These are phyloP conservation scores for Plusia festucae DNA, from an alignment of 2,888 invertebrate genomes.

Conservation along the genomic window DNA sequence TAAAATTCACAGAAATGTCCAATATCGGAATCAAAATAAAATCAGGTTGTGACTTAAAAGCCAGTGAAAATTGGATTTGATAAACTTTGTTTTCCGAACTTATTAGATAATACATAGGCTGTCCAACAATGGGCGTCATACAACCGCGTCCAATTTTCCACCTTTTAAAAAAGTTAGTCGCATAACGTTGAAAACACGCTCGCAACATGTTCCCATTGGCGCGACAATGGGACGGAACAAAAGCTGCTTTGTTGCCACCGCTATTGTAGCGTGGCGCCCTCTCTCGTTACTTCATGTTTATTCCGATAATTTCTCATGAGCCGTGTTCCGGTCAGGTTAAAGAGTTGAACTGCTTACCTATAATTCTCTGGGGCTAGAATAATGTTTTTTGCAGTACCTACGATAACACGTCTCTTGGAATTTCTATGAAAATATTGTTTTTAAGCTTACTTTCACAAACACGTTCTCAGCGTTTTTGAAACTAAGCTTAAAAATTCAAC, in stretches of 20 bases:
- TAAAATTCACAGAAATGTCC: no score
- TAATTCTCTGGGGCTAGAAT: background rate
- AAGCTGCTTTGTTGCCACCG: constrained; percentile 63
- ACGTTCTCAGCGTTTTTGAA: no score
- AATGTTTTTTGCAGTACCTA: background rate
- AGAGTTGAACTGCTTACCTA: background rate
- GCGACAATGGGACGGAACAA: constrained; percentile 68
- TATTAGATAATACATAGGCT: constrained; percentile 41
- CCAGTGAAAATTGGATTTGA: no score
- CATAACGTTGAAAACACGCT: constrained; percentile 50
- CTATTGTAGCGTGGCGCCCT: constrained; percentile 58
- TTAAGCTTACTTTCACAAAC: no score
- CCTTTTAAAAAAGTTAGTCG: constrained; percentile 58
- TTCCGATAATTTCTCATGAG: constrained; percentile 44
- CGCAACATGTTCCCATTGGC: constrained; percentile 59
- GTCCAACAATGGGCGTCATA: constrained; percentile 42
- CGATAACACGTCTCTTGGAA: background rate
- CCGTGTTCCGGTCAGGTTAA: background rate
- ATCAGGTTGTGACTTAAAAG: no score
- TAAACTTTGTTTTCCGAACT: background rate
- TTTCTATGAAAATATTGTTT: no score
- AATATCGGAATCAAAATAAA: no score
- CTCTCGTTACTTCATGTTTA: constrained; percentile 44
- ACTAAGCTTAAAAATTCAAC: no score
- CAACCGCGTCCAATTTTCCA: constrained; percentile 54